A percentile compares a stretch with the other conserved stretches of the same genome.
Evolutionary conservation across 2,797 vertebrate genomes (phyloP).

Genomic region (Platalea minor): DNA sequence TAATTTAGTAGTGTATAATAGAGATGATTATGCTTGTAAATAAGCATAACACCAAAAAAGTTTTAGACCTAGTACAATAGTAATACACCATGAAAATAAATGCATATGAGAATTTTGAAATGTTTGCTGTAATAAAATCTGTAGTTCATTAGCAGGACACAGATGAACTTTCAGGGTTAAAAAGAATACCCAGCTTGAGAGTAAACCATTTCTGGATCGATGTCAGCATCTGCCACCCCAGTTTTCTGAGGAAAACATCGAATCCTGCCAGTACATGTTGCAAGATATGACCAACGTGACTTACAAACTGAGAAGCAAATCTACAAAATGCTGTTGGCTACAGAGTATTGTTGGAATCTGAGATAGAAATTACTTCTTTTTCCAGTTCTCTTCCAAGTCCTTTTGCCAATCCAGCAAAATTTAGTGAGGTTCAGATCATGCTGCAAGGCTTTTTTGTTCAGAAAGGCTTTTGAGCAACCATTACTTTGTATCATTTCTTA

Average conservation of each 20-base stretch:
- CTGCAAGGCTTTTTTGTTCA: slow-evolving; percentile 22
- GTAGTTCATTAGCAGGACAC: background rate
- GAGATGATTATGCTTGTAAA: background rate
- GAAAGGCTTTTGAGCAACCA: background rate
- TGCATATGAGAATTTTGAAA: background rate
- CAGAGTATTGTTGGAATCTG: slow-evolving; percentile 43
- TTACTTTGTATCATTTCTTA: background rate
- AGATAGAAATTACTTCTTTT: slow-evolving; percentile 43
- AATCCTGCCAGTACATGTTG: slow-evolving; percentile 61
- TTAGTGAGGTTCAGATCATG: background rate
- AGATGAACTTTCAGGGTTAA: slow-evolving; percentile 34
- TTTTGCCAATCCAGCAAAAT: slow-evolving; percentile 38
- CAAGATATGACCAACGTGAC: slow-evolving; percentile 61
- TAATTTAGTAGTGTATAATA: background rate
- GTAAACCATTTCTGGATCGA: slow-evolving; percentile 1
- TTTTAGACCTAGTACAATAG: background rate
- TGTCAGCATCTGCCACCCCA: slow-evolving; percentile 40
- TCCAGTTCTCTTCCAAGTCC: background rate
- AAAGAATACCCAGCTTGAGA: slow-evolving; percentile 1
- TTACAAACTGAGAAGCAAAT: slow-evolving; percentile 25
- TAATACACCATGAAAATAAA: background rate
- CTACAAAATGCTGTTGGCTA: slow-evolving; percentile 51
- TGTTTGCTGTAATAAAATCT: background rate
- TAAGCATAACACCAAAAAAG: background rate
- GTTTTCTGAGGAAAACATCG: slow-evolving; percentile 50